Evolutionary conservation across 2,888 invertebrate species (phyloP).

Genomic region (Anaspis maculata): DNA sequence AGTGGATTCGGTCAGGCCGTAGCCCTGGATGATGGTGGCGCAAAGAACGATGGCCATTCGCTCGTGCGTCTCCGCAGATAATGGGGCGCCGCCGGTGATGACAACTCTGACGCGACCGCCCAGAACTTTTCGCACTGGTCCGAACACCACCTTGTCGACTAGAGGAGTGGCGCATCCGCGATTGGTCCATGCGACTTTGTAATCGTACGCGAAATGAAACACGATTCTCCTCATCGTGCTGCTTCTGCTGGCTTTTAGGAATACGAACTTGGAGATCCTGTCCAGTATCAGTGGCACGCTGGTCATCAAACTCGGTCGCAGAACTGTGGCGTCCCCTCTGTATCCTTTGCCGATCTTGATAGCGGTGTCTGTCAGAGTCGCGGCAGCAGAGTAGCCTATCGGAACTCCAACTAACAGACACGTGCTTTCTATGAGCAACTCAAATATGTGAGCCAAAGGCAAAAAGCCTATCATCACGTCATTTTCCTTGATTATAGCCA

Average conservation of each 20-base stretch:
- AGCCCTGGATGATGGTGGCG: constrained; percentile 84
- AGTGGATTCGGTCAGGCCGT: constrained; percentile 95
- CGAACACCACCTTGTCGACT: constrained; percentile 58
- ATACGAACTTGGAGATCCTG: constrained; percentile 93
- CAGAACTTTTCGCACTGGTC: constrained; percentile 50
- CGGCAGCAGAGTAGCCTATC: constrained; percentile 93
- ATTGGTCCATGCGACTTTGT: constrained; percentile 80
- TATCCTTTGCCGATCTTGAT: constrained; percentile 94
- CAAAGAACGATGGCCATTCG: constrained; percentile 90
- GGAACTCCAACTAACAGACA: constrained; percentile 79
- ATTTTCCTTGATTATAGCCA: constrained; percentile 58
- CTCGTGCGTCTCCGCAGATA: constrained; percentile 91
- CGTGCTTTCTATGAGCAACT: constrained; percentile 83
- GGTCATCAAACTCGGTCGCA: constrained; percentile 90
- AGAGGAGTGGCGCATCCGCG: constrained; percentile 77
- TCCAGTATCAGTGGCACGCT: constrained; percentile 97
- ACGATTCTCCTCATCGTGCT: constrained; percentile 71
- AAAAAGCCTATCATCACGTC: constrained; percentile 92
- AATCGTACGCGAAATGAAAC: constrained; percentile 90
- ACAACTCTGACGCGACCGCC: constrained; percentile 86
- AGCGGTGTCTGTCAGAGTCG: constrained; percentile 86
- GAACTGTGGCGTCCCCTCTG: constrained; percentile 85
- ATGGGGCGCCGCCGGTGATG: constrained; percentile 90
- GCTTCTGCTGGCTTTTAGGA: constrained; percentile 83
- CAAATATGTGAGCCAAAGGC: constrained; percentile 95